Conservation (phyloP, 2,797 vertebrate genomes). For the Rhincodon typus region DNA sequence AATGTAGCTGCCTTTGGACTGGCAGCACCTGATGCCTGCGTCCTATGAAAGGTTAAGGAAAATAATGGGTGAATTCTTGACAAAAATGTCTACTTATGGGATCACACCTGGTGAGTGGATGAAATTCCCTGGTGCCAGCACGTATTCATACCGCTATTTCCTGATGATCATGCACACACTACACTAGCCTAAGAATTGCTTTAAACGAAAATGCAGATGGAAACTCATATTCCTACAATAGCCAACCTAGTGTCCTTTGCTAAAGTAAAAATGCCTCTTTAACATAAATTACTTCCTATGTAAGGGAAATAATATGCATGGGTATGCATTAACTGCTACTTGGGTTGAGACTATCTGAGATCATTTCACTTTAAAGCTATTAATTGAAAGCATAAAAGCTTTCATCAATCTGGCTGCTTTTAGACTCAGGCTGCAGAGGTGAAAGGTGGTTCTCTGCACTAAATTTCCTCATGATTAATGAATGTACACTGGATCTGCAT, state of each 20-base stretch:
- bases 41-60: too few species aligned
- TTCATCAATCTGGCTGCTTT: neutral
- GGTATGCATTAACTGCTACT: neutral
- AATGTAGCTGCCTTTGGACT: neutral
- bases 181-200: neutral
- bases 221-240: neutral
- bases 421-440: neutral
- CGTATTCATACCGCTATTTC: neutral
- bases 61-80: neutral
- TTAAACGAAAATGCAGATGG: neutral
- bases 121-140: neutral
- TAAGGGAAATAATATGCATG: neutral
- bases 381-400: neutral
- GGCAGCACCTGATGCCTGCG: too few species aligned
- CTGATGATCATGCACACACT: neutral
- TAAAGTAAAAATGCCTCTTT: neutral
- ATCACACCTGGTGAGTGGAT: neutral
- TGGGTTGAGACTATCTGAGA: neutral
- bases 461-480: conserved; percentile 4
- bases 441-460: conserved; percentile 16
- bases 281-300: neutral
- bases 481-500: neutral
- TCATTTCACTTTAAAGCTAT: neutral
- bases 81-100: neutral
- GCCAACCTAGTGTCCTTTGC: neutral